Evolutionary conservation across 2,113 vertebrate species (phyloP), one percentile per base, ranked within the genome.

Genomic region (Phrynosoma platyrhinos): DNA sequence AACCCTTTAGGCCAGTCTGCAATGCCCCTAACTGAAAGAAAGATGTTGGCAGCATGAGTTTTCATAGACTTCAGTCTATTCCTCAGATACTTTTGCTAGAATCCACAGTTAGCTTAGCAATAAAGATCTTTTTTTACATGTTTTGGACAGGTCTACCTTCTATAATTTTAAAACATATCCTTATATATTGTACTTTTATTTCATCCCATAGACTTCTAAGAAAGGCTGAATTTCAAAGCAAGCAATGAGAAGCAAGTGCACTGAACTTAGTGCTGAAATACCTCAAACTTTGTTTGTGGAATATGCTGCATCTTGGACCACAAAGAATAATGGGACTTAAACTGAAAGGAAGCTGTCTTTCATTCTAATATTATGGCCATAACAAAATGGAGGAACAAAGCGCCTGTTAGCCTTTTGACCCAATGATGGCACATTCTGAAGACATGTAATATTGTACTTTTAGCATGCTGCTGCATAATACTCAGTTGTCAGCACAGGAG

Each of bases 361-460:
- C 0, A 91, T 88, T 93, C 91, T 85, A 91, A 79, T 89, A 77
- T 12, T 5, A 78, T 89, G 52, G 68, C 68, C 47, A 58, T 79
- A 64, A 78, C 62, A 88, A 93, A 79, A 80, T 88, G 81, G 36
- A 53, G 30, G 69, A 91, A 81, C n/a, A 0, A 4, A 90, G 85
- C 76, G 81, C 32, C 36, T 21, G 21, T 40, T 83, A 68, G 25
- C 62, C 72, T 55, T 88, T 69, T 78, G 62, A 66, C 55, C 85
- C 89, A 91, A 91, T 91, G 92, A 76, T 83, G 92, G 89, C 88
- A 89, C 90, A 85, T 74, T 93, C 90, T 91, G 89, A 83, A 91
- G 90, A 90, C 5, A 64, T 90, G 85, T 2, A 0, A 66, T 1
- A 0, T 88, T 89, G 68, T 94, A 93, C 88, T 89, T 90, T 84